Base-by-base conservation (phyloP, 2,797 vertebrate genomes). In the Paratrypauchen microcephalus region DNA sequence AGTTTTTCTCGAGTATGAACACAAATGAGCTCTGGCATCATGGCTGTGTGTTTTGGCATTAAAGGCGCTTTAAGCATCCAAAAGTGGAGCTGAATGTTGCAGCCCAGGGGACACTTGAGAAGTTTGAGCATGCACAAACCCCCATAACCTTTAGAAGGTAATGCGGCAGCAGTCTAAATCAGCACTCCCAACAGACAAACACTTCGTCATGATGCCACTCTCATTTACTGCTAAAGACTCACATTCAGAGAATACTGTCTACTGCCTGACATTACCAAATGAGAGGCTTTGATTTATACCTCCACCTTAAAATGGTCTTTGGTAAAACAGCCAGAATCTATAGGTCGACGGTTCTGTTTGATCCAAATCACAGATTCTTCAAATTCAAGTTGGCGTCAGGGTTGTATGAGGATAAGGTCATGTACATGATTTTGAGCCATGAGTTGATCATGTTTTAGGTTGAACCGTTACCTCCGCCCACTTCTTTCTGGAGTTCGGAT, bases 121-220 rank as follows among this genome's bases (percentile, higher is more conserved):
- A 68, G 32, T 24, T 32, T 69, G 68, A 71, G 56, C 54, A 36
- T 32, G 69, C 48, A 69, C 61, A 56, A 36, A 52, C n/a, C 48
- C 50, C 6, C 41, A 28, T 60, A 58, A 70, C 57, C 54, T 74
- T 73, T 56, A 73, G 58, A 60, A 68, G 48, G 63, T 58, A n/a
- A 48, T 68, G 70, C 68, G 30, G 54, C 60, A 60, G 54, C 47
- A 61, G 58, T 64, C 28, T 55, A 65, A 60, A 60, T 57, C 59
- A 59, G 32, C 64, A 32, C 57, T 24, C 56, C 52, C 52, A 56
- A 30, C 30, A 63, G 59, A 75, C 54, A 77, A 57, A 65, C 32
- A 64, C 58, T 71, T 61, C 66, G 36, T 66, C 64, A 48, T 55
- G 59, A 72, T 41, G 48, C 47, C 39, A 21, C n/a, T 32, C 15